phyloP scores from a whole-genome alignment of 2,888 invertebrate genomes.

The Eremobia ochroleuca region DNA sequence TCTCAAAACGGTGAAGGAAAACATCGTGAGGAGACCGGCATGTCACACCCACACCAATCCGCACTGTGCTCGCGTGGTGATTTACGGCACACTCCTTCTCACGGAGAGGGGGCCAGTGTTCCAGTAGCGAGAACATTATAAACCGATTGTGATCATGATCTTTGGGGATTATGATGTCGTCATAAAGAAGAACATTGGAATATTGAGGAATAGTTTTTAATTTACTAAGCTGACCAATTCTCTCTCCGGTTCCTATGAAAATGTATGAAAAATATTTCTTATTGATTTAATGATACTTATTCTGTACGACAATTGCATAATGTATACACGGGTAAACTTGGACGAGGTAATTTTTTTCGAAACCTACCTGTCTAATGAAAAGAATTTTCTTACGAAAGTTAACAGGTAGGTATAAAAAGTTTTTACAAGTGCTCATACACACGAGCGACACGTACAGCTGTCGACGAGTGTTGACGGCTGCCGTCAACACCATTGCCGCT shows the following conservation, averaged over 20 bases:
- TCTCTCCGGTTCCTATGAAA: not conserved
- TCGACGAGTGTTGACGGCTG: too few species aligned
- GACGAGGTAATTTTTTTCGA: not conserved
- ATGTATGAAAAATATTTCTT: not conserved
- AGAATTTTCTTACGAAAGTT: not conserved
- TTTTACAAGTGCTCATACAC: too few species aligned
- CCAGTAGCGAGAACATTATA: not conserved
- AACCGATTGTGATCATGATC: not conserved
- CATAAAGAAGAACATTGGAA: not conserved
- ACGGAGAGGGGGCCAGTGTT: too few species aligned
- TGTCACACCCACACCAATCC: not conserved
- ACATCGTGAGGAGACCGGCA: not conserved
- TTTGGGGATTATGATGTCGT: not conserved
- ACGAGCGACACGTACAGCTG: too few species aligned
- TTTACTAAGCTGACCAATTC: not conserved
- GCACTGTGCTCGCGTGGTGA: not conserved
- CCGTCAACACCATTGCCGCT: too few species aligned
- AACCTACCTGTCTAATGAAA: not conserved
- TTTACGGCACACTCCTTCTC: not conserved
- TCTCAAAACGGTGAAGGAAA: not conserved
- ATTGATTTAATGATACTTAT: not conserved
- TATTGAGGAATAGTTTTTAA: not conserved
- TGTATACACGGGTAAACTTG: not conserved
- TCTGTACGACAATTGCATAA: not conserved
- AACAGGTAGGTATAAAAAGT: not conserved